Evolutionary conservation across 2,113 vertebrate species (phyloP).

Genomic region (Tupaia chinensis): DNA sequence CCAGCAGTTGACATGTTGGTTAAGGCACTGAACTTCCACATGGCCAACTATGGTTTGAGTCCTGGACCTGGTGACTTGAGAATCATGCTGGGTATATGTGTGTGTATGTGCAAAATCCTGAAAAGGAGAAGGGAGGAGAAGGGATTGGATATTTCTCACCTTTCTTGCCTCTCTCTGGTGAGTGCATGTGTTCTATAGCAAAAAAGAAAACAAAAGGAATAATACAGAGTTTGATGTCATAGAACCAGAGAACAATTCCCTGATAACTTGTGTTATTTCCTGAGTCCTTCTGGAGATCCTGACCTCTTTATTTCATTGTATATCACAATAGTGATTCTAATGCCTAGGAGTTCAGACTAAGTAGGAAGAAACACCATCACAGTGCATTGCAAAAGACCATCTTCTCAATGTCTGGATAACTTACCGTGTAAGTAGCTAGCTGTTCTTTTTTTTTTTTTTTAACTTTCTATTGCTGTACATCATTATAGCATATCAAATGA

Average conservation of each 20-base stretch:
- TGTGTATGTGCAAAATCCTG: too few relatives aligned
- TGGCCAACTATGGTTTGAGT: too few relatives aligned
- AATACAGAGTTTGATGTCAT: not conserved
- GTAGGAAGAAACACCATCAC: not conserved
- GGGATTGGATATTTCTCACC: too few relatives aligned
- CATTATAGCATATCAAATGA: too few relatives aligned
- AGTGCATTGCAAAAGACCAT: not conserved
- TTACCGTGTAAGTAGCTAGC: not conserved
- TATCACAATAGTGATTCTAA: not conserved
- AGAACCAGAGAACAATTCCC: not conserved
- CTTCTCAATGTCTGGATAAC: conserved; percentile 16
- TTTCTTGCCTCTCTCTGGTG: too few relatives aligned
- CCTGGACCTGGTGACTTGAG: too few relatives aligned
- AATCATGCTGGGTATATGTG: too few relatives aligned
- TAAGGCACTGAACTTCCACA: too few relatives aligned
- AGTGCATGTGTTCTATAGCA: too few relatives aligned
- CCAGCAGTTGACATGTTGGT: too few relatives aligned
- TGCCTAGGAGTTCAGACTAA: conserved; percentile 1
- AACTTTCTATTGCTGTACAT: too few relatives aligned
- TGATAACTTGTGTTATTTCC: not conserved
- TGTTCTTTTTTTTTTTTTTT: not conserved
- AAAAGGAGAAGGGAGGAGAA: too few relatives aligned
- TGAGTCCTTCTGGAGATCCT: not conserved
- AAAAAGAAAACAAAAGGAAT: not conserved
- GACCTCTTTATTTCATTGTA: not conserved